Evolutionary conservation across 23 tunicate species (phyloP).

Genomic region (Corella eumyota): DNA sequence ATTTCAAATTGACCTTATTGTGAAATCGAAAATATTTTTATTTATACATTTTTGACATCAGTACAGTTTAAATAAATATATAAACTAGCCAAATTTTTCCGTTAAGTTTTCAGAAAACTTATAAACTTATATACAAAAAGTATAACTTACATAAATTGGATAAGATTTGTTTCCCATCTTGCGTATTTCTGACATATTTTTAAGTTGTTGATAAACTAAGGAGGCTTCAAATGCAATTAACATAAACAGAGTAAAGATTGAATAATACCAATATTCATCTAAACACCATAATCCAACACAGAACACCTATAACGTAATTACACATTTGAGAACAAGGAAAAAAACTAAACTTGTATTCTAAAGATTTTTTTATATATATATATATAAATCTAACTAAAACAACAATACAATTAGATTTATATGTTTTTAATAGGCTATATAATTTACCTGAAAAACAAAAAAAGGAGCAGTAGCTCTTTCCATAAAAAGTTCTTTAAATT

Average conservation of each 20-base stretch:
- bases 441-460: constrained; percentile 80
- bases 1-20: too few species aligned
- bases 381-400: background rate
- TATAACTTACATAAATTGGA: constrained; percentile 40
- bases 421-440: background rate
- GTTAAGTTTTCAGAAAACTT: too few species aligned
- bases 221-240: constrained; percentile 84
- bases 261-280: constrained; percentile 98
- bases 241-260: constrained; percentile 88
- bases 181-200: constrained; percentile 94
- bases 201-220: constrained; percentile 77
- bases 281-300: constrained; percentile 96
- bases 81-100: too few species aligned
- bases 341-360: background rate
- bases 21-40: too few species aligned
- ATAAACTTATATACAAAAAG: background rate
- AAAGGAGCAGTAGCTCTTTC: constrained; percentile 98
- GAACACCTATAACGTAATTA: constrained; percentile 48
- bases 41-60: too few species aligned
- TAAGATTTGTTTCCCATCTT: constrained; percentile 94
- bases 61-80: too few species aligned
- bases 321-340: background rate
- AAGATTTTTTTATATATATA: background rate
- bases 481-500: constrained; percentile 70
- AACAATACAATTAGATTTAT: background rate